Evolutionary conservation across 1,140 invertebrate genomes (phyloP), one percentile per base, ranked within the genome.

Genomic region (Drosophila pandora): DNA sequence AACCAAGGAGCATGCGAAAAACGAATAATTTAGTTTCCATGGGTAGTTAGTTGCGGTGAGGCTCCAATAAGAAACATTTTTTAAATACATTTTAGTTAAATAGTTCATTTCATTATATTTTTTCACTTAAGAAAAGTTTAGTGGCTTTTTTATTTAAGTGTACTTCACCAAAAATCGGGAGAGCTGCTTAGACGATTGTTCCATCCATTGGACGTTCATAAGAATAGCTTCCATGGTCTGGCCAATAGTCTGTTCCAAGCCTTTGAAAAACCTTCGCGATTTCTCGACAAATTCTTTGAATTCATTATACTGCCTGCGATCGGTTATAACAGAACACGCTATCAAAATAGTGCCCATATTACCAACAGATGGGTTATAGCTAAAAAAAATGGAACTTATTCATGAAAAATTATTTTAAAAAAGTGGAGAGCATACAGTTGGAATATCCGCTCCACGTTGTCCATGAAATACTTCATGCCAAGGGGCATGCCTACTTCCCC

Each of bases 381-480:
- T 94, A 58, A 10, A n/a, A 39, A 13, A 13, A 6, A 39, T 32
- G 6, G 7, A 91, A 91, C 2, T 2, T 0, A 48, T 54, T 43
- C 23, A 79, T 39, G 54, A 7, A 45, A 39, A 17, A 13, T 3
- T n/a, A 32, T 5, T 0, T 3, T 2, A 9, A 2, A 39, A 39
- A 13, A 39, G n/a, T 2, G 61, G 48, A 13, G 7, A 53, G 92
- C 93, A 92, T 91, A 95, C 94, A 93, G 93, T 49, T 94, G 90
- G 45, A 92, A 90, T 22, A 96, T 94, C 3, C 93, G 90, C 2
- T 91, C 76, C 10, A 95, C 92, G 55, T 94, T 91, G 10, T 93
- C 88, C 53, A 93, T 93, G 10, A 96, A 92, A 87, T 95, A 96
- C 50, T 94, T 93, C 30, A 93, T 93, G 8, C 95, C 94, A 41